A percentile compares a stretch with the other conserved stretches of the same genome.
Evolutionary conservation across 1,140 invertebrate species (phyloP).

Genomic region (Tetragnatha versicolor): DNA sequence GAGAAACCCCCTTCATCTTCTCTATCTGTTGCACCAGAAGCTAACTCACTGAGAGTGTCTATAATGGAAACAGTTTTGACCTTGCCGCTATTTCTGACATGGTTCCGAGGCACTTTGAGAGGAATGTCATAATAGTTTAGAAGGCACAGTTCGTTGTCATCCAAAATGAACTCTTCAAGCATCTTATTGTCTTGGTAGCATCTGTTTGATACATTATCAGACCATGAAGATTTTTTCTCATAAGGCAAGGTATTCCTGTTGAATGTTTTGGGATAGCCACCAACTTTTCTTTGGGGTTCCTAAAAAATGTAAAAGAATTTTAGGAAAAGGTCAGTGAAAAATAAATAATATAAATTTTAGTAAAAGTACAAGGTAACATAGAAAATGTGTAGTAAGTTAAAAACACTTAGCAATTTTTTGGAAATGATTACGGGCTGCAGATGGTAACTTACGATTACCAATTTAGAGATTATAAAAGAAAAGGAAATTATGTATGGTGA

Average conservation of each 20-base stretch:
- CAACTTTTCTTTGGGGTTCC: constrained; percentile 8
- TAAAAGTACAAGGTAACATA: too few species aligned
- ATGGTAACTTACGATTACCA: too few species aligned
- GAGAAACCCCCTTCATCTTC: constrained; percentile 52
- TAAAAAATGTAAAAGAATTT: neutral
- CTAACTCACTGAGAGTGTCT: constrained; percentile 60
- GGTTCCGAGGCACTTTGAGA: constrained; percentile 28
- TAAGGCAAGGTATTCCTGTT: constrained; percentile 15
- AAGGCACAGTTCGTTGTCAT: constrained; percentile 52
- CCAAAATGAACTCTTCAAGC: constrained; percentile 51
- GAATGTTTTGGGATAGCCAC: neutral
- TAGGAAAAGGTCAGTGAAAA: neutral
- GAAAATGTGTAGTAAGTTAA: too few species aligned
- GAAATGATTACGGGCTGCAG: too few species aligned
- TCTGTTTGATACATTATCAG: constrained; percentile 15
- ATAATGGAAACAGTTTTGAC: constrained; percentile 60
- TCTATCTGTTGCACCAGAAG: constrained; percentile 51
- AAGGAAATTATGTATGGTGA: too few species aligned
- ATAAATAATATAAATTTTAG: neutral
- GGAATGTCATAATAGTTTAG: constrained; percentile 56
- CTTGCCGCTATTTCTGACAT: constrained; percentile 41
- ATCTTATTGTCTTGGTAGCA: constrained; percentile 32
- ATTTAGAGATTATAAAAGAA: too few species aligned
- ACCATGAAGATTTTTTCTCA: constrained; percentile 24
- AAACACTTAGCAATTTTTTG: too few species aligned